Conservation (phyloP, 2,797 vertebrate genomes). For the Sparus aurata region DNA sequence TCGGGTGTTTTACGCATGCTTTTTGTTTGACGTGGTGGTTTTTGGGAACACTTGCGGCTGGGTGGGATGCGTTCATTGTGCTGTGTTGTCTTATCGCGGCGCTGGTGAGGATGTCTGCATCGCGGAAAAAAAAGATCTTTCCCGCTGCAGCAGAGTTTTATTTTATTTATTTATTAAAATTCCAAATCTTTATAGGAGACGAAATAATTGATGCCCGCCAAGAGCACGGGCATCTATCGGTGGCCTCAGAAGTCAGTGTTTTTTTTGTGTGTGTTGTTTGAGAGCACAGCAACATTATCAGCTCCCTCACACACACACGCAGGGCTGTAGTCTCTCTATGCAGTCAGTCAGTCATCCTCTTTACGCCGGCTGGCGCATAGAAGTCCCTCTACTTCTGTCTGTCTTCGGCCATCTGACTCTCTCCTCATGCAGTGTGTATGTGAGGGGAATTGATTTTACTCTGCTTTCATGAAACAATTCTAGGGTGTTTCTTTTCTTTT, state of each 20-base stretch:
- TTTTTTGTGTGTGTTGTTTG: neutral
- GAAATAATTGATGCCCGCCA: neutral
- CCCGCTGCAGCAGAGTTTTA: constrained; percentile 39
- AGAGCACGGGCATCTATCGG: neutral
- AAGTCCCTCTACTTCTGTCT: no score
- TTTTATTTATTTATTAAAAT: neutral
- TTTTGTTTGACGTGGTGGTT: neutral
- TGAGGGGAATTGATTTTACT: neutral
- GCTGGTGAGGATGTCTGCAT: constrained; percentile 61
- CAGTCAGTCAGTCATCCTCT: neutral
- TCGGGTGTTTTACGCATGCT: neutral
- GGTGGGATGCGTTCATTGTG: constrained; percentile 59
- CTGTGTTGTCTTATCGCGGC: constrained; percentile 61
- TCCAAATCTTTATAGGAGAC: constrained; percentile 2
- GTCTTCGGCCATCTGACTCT: no score
- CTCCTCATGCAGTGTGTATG: no score
- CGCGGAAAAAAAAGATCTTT: constrained; percentile 45
- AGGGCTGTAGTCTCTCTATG: neutral
- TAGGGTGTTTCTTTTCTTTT: neutral
- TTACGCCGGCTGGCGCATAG: no score
- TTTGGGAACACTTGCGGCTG: constrained; percentile 41
- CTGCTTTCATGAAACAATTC: constrained; percentile 3
- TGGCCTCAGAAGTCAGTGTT: constrained; percentile 16
- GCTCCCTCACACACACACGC: constrained; percentile 8
- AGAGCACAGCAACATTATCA: constrained; percentile 18